These are phyloP conservation scores for Notocelia uddmanniana DNA, from an alignment of 2,888 invertebrate genomes.

Conservation along the genomic window DNA sequence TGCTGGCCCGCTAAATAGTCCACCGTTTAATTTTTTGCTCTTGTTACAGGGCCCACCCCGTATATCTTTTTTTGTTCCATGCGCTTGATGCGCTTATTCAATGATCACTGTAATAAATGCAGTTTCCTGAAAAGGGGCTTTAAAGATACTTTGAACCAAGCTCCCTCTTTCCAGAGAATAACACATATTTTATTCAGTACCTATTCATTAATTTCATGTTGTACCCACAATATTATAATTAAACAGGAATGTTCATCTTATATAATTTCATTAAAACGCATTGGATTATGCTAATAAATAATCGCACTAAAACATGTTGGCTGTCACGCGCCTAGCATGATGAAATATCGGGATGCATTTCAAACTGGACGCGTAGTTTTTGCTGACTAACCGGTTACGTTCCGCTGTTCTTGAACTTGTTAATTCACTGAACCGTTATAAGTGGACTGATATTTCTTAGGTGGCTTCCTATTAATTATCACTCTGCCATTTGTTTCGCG, in stretches of 20 bases:
- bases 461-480: slow-evolving; percentile 28
- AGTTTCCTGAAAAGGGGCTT: too few relatives aligned
- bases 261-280: neutral
- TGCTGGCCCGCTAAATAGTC: too few relatives aligned
- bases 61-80: too few relatives aligned
- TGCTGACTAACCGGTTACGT: slow-evolving; percentile 35
- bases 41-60: too few relatives aligned
- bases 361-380: slow-evolving; percentile 29
- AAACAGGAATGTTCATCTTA: neutral
- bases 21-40: too few relatives aligned
- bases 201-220: too few relatives aligned
- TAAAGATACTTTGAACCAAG: too few relatives aligned
- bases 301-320: neutral
- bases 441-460: slow-evolving; percentile 32
- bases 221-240: neutral
- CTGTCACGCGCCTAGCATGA: slow-evolving; percentile 15
- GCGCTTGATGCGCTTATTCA: too few relatives aligned
- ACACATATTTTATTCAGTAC: too few relatives aligned
- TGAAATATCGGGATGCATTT: slow-evolving; percentile 37
- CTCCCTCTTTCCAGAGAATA: too few relatives aligned
- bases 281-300: slow-evolving; percentile 9
- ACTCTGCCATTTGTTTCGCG: neutral
- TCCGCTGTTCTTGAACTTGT: slow-evolving; percentile 13
- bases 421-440: slow-evolving; percentile 42
- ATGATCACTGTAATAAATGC: too few relatives aligned